A percentile compares a stretch with the other conserved stretches of the same genome.
These are phyloP conservation scores for Phortica okadai DNA, from an alignment of 2,888 invertebrate species.

Conservation along the genomic window DNA sequence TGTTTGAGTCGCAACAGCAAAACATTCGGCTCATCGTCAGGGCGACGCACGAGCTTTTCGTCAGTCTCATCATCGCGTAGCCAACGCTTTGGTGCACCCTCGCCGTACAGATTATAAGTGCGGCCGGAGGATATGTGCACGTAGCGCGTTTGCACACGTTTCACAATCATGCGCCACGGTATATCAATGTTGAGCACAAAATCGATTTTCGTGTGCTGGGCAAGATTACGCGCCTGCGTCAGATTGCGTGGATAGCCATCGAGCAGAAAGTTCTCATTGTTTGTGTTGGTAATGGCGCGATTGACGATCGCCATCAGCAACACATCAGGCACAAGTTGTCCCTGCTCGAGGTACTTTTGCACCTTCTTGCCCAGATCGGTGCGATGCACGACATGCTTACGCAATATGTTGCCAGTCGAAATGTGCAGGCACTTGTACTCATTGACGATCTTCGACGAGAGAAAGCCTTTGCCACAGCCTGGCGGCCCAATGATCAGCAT, in stretches of 20 bases:
- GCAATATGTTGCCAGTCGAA: conserved; percentile 6
- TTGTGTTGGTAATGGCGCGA: not conserved
- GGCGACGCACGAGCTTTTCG: not conserved
- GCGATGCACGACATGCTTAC: conserved; percentile 1
- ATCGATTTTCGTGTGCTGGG: not conserved
- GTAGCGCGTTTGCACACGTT: not conserved
- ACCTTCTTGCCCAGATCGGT: conserved; percentile 33
- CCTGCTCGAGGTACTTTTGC: conserved; percentile 8
- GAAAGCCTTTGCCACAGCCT: conserved; percentile 37
- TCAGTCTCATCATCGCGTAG: not conserved
- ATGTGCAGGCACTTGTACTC: conserved; percentile 18
- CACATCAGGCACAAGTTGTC: conserved; percentile 15
- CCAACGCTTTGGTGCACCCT: not conserved
- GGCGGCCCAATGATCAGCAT: conserved; percentile 23
- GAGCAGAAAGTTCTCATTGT: not conserved
- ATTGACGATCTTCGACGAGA: conserved; percentile 26
- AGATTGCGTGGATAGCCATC: not conserved
- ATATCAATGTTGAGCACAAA: not conserved
- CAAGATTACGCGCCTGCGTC: not conserved
- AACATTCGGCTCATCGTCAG: not conserved
- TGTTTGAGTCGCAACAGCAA: not conserved
- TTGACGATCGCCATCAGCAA: not conserved
- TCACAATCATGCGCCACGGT: not conserved
- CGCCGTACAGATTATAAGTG: not conserved
- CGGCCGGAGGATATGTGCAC: not conserved